Conservation (phyloP, 2,888 invertebrate genomes). For the Antheraea assamensis region DNA sequence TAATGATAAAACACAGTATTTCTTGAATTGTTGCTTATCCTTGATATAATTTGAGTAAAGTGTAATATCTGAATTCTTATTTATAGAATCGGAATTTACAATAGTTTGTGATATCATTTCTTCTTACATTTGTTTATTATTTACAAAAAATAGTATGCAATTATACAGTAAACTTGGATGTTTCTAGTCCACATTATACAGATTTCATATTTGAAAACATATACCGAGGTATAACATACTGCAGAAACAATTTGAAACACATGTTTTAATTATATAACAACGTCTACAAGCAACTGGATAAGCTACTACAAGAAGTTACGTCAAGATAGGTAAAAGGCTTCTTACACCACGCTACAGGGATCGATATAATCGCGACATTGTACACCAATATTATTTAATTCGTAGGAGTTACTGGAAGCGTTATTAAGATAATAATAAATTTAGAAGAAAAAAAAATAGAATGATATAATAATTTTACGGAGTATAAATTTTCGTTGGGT, state of each 20-base stretch:
- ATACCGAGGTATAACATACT: not conserved
- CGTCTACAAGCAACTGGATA: slow-evolving; percentile 37
- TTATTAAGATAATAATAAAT: not conserved
- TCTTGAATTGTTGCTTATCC: not conserved
- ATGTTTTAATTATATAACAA: slow-evolving; percentile 43
- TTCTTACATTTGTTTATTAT: not conserved
- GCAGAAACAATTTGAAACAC: slow-evolving; percentile 20
- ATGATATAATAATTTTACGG: slow-evolving; percentile 30
- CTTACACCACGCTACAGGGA: slow-evolving; percentile 52
- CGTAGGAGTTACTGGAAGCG: slow-evolving; percentile 9
- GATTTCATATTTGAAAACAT: not conserved
- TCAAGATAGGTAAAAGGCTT: slow-evolving; percentile 60
- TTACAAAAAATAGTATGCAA: not conserved
- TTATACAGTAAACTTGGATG: not conserved
- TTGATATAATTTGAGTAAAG: not conserved
- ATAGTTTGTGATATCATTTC: not conserved
- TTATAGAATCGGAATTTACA: not conserved
- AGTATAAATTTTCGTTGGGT: slow-evolving; percentile 37
- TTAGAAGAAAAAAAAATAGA: not conserved
- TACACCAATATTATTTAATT: slow-evolving; percentile 22
- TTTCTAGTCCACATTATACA: not conserved
- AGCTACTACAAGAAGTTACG: slow-evolving; percentile 47
- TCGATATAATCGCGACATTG: slow-evolving; percentile 33
- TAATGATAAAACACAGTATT: not conserved
- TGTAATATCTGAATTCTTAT: not conserved